Conservation (phyloP, 1,140 invertebrate genomes). For the Drosophila sproati region DNA sequence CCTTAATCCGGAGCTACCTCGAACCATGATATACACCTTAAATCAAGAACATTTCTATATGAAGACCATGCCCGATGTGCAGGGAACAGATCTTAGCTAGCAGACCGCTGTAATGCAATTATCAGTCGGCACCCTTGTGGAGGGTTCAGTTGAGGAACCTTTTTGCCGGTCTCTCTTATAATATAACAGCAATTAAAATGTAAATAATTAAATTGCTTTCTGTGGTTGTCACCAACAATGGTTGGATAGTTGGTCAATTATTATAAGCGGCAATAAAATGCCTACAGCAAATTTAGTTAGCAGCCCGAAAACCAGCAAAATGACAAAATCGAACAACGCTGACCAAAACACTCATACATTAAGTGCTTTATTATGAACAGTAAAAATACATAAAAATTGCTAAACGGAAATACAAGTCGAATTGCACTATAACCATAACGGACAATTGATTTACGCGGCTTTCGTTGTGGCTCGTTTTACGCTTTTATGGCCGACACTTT, state of each 20-base stretch:
- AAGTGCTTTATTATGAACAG: constrained; percentile 41
- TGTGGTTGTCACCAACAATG: constrained; percentile 13
- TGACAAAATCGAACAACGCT: constrained; percentile 16
- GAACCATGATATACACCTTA: too few species aligned
- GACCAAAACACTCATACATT: constrained; percentile 18
- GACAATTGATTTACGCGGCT: constrained; percentile 38
- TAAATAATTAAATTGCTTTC: constrained; percentile 23
- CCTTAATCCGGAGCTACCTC: too few species aligned
- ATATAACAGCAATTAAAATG: constrained; percentile 9
- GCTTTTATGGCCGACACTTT: constrained; percentile 37
- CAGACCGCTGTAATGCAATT: too few species aligned
- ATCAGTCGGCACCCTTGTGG: too few species aligned
- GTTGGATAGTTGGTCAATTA: not conserved
- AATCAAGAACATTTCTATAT: too few species aligned
- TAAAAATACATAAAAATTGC: constrained; percentile 9
- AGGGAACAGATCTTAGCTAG: too few species aligned
- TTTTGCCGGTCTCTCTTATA: not conserved
- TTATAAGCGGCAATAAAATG: not conserved
- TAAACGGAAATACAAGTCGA: constrained; percentile 19
- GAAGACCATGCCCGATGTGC: too few species aligned
- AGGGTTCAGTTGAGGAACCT: too few species aligned
- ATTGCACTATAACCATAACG: constrained; percentile 30
- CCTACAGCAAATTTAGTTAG: not conserved
- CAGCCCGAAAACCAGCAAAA: constrained; percentile 12
- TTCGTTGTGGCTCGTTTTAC: constrained; percentile 24